Evolutionary conservation across 2,888 invertebrate species (phyloP), one percentile per base, ranked within the genome.

Genomic region (Drosophila emarginata): DNA sequence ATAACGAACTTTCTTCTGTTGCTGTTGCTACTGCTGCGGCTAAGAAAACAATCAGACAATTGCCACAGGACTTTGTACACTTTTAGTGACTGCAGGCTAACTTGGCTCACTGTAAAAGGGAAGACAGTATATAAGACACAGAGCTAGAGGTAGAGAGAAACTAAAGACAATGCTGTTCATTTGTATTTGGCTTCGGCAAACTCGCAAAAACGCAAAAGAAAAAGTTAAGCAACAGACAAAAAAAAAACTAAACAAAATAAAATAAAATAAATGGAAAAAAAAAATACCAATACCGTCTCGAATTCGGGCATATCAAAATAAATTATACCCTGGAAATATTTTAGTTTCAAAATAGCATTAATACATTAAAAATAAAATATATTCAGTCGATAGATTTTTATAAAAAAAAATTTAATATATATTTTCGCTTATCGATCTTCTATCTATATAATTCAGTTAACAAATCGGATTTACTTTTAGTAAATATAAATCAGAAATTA

Each of bases 31-130:
- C 60, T 64, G 69, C 64, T 78, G 86, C 59, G 74, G 83, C 79
- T 83, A 83, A 86, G 80, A 83, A 82, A 82, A 83, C 86, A 82
- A 86, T 83, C 82, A 83, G 80, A 72, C 83, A 82, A 82, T 80
- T 83, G 82, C 83, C 86, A 83, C 73, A 85, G 86, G 86, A 85
- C 81, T 78, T 73, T 75, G 65, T 61, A 67, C 78, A 81, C 81
- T 77, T 76, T 79, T 69, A 63, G 60, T 67, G 67, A 82, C 82
- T 79, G 64, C 68, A 73, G 73, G 69, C 67, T 57, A 62, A 60
- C 57, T 51, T 45, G 63, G 66, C 71, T 64, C 54, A 70, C 70
- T 54, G 59, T 64, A n/a, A 70, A 28, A 28, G 21, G 1, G 45
- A 45, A 45, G 45, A 45, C 14, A 21, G 18, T 18, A 45, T 12